Evolutionary conservation across 2,113 vertebrate species (phyloP), one percentile per base, ranked within the genome.

Genomic region (Trinectes maculatus): DNA sequence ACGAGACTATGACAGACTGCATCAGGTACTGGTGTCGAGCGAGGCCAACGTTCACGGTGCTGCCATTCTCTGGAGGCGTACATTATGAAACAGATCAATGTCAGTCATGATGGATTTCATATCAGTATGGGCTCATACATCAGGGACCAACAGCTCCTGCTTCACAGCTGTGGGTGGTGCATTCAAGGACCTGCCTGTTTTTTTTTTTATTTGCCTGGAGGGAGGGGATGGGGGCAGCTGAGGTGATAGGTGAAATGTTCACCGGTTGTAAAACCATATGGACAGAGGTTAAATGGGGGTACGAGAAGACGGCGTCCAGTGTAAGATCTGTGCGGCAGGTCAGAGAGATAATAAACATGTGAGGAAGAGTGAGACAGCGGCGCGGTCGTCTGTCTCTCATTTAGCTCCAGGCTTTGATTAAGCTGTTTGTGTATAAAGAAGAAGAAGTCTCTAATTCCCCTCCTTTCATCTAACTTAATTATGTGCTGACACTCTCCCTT

Each of bases 401-500:
- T 87, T 83, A 84, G 80, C 80, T 83, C 74, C 83, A 65, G 82
- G 85, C 90, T 88, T 84, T 88, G 85, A 89, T 88, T 79, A 88
- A 89, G 85, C 77, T 65, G 33, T 90, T 84, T 84, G 84, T 87
- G 80, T 89, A 86, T 90, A 87, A 91, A 85, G 85, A 87, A 80
- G 82, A 83, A 78, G 81, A 89, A 82, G 79, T 65, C 81, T 85
- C 69, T 86, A 86, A 90, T 89, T 89, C 88, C 79, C 71, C 84
- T 77, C 76, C 84, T 90, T 88, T 90, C 85, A 90, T 88, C 88
- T 88, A 88, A 89, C 86, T 91, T 85, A 89, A 91, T 89, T 88
- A 89, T 77, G 81, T 79, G 69, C 89, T 86, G 85, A 89, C 86
- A 86, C 82, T 85, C 79, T 85, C 84, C 63, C 78, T 87, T 88